phyloP scores from a whole-genome alignment of 1,140 invertebrate genomes.

The Lethrus apterus region DNA sequence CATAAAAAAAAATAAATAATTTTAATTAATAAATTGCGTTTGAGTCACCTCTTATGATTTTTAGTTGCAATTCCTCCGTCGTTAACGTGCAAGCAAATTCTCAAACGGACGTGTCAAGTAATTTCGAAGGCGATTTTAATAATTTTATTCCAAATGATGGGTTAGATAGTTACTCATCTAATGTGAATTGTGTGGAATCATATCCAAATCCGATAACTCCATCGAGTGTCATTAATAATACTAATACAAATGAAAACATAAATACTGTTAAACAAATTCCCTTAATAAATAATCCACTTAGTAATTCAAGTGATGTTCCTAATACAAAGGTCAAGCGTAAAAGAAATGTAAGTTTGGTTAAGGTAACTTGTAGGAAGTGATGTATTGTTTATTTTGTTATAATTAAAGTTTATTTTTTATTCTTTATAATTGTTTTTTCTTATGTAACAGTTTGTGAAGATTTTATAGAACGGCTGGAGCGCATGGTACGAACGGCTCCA shows the following conservation, averaged over 20 bases:
- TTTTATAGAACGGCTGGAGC: too few species aligned
- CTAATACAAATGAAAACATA: neutral
- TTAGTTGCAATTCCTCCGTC: too few species aligned
- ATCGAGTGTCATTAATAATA: neutral
- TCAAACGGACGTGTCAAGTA: too few species aligned
- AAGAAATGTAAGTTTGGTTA: neutral
- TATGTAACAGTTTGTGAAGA: too few species aligned
- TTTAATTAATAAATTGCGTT: neutral
- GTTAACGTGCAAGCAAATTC: too few species aligned
- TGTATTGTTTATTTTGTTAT: too few species aligned
- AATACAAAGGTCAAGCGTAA: neutral
- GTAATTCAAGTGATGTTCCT: neutral
- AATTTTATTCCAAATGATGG: too few species aligned
- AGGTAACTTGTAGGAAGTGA: neutral
- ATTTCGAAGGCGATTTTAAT: too few species aligned
- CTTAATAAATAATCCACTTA: neutral
- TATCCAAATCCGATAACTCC: neutral
- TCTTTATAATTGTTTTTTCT: too few species aligned
- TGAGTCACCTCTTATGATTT: too few species aligned
- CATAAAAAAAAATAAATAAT: slow-evolving; percentile 9
- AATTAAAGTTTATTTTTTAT: too few species aligned
- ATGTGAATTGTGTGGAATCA: neutral
- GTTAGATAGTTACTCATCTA: neutral
- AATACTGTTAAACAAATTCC: neutral
- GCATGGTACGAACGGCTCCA: too few species aligned